A percentile compares a stretch with the other conserved stretches of the same genome.
These are phyloP conservation scores for Brachynemurus nebulosus DNA, from an alignment of 2,888 invertebrate genomes.

Conservation along the genomic window DNA sequence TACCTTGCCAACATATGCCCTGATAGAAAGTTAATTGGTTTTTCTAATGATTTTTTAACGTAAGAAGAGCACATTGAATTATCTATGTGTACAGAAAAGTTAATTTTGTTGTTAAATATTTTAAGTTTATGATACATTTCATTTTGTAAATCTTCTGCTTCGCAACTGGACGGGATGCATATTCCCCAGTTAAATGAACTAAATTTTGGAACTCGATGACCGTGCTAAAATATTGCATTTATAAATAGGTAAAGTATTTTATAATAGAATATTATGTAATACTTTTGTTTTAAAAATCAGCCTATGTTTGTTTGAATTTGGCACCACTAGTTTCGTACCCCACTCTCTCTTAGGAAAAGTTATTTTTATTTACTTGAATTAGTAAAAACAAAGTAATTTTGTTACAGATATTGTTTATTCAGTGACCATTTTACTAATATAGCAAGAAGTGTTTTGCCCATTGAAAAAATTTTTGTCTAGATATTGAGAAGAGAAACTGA, in stretches of 20 bases:
- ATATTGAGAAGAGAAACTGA: too few species aligned
- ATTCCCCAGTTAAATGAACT: conserved; percentile 43
- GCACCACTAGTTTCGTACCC: too few species aligned
- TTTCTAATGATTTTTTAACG: conserved; percentile 9
- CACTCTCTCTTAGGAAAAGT: too few species aligned
- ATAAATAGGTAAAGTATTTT: not conserved
- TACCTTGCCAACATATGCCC: conserved; percentile 22
- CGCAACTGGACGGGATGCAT: conserved; percentile 42
- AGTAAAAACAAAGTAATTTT: not conserved
- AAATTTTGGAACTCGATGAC: conserved; percentile 42
- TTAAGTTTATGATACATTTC: conserved; percentile 25
- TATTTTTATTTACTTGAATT: not conserved
- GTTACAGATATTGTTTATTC: not conserved
- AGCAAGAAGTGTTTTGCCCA: too few species aligned
- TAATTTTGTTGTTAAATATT: not conserved
- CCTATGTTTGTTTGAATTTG: not conserved
- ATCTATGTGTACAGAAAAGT: conserved; percentile 22
- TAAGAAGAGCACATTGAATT: conserved; percentile 22
- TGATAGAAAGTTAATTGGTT: not conserved
- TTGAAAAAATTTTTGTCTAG: too few species aligned
- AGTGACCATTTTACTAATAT: not conserved
- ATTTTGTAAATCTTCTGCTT: conserved; percentile 36
- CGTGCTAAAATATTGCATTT: conserved; percentile 31
- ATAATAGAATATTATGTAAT: not conserved
- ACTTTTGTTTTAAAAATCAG: not conserved